Percentiles rank a stretch among this genome's conserved stretches.
Evolutionary conservation across 1,140 invertebrate genomes (phyloP).

Genomic region (Dolichoris vasculosae): DNA sequence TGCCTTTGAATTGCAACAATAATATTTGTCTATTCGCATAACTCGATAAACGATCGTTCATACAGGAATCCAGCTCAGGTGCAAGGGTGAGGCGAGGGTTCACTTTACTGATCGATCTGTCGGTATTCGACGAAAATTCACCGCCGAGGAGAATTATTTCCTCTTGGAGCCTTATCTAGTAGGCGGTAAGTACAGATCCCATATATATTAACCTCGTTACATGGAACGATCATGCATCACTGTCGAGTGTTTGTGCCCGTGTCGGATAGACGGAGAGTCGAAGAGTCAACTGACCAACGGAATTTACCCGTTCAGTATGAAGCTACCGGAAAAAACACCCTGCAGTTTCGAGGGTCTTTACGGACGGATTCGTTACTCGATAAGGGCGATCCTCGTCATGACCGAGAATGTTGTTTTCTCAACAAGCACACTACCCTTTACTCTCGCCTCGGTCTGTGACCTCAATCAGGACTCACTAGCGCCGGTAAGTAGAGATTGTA

Average conservation of each 20-base stretch:
- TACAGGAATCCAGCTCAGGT: constrained; percentile 61
- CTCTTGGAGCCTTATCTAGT: constrained; percentile 57
- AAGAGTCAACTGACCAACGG: constrained; percentile 54
- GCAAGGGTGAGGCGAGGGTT: constrained; percentile 62
- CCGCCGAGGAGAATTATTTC: constrained; percentile 60
- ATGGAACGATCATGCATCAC: neutral
- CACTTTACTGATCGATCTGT: constrained; percentile 63
- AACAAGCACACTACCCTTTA: constrained; percentile 61
- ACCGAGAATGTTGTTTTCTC: constrained; percentile 55
- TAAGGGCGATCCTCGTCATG: constrained; percentile 60
- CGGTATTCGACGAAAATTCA: constrained; percentile 60
- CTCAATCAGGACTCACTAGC: constrained; percentile 63
- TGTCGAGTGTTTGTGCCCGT: neutral
- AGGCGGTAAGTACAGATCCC: constrained; percentile 55
- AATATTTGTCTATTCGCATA: neutral
- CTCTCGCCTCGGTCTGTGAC: constrained; percentile 59
- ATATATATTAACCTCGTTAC: neutral
- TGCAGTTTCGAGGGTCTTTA: constrained; percentile 67
- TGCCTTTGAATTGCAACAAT: too few relatives aligned
- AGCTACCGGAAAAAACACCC: constrained; percentile 60
- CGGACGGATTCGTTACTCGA: constrained; percentile 63
- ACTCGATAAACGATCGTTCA: neutral
- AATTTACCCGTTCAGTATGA: constrained; percentile 60
- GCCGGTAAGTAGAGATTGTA: constrained; percentile 53
- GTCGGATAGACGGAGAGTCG: constrained; percentile 53